phyloP scores from a whole-genome alignment of 2,888 invertebrate genomes.

The Caenorhabditis panamensis region DNA sequence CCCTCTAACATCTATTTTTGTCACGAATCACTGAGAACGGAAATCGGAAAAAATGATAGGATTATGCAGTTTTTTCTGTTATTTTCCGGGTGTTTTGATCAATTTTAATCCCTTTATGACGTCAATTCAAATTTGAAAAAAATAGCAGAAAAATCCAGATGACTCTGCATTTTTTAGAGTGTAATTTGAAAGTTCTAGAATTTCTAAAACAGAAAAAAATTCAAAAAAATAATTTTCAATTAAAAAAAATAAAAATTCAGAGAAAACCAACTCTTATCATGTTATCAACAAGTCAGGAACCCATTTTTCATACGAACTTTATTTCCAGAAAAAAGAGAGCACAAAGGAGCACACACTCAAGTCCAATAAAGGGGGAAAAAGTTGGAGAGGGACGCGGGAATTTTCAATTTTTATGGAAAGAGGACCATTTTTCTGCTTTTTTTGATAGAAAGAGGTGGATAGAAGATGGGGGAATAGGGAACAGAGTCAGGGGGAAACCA shows the following conservation, averaged over 20 bases:
- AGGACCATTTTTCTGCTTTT: no score
- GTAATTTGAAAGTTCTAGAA: no score
- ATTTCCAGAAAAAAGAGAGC: neutral
- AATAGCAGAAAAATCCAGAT: neutral
- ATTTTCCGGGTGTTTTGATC: slow-evolving; percentile 8
- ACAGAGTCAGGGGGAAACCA: slow-evolving; percentile 27
- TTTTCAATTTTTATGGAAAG: no score
- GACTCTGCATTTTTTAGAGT: no score
- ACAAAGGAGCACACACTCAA: no score
- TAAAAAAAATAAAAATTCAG: slow-evolving; percentile 5
- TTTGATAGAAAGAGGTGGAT: neutral
- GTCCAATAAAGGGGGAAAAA: no score
- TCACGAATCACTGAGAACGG: neutral
- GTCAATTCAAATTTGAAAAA: slow-evolving; percentile 46
- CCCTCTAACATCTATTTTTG: no score
- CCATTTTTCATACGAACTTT: neutral
- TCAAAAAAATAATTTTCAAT: slow-evolving; percentile 11
- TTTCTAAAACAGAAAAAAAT: neutral
- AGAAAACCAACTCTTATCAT: slow-evolving; percentile 36
- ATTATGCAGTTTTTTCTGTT: no score
- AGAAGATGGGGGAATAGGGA: slow-evolving; percentile 2
- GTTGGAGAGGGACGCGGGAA: neutral
- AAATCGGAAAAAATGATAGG: neutral
- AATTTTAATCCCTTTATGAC: slow-evolving; percentile 13
- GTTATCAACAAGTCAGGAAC: neutral